Conservation (phyloP, 2,888 invertebrate species). For the Unio delphinus region DNA sequence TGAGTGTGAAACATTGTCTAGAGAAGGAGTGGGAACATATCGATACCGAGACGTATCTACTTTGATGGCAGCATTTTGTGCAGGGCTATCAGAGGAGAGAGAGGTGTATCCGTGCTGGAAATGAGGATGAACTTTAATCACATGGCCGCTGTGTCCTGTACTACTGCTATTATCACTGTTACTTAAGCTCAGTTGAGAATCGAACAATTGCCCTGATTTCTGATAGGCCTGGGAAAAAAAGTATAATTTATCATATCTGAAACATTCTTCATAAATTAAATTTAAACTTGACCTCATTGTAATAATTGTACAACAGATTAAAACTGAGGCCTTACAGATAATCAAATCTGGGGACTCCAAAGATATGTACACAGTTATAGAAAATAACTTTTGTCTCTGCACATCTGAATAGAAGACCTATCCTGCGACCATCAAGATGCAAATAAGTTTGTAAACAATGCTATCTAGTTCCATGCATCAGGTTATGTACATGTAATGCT, state of each 20-base stretch:
- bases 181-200: constrained; percentile 22
- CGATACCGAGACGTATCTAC: too few species aligned
- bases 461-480: too few species aligned
- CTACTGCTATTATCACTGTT: constrained; percentile 9
- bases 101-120: constrained; percentile 2
- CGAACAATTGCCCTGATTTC: constrained; percentile 25
- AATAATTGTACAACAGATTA: too few species aligned
- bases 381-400: too few species aligned
- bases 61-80: not conserved
- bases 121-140: not conserved
- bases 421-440: too few species aligned
- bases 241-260: not conserved
- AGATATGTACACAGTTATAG: too few species aligned
- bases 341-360: too few species aligned
- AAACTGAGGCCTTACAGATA: too few species aligned
- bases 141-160: not conserved
- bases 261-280: not conserved
- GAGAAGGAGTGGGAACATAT: constrained; percentile 8
- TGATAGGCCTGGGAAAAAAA: constrained; percentile 59
- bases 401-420: too few species aligned
- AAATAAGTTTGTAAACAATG: too few species aligned
- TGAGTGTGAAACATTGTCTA: constrained; percentile 18
- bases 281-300: too few species aligned
- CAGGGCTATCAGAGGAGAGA: constrained; percentile 5
- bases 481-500: too few species aligned